Base-by-base conservation (phyloP, 2,797 vertebrate species). In the Geotrypetes seraphini region DNA sequence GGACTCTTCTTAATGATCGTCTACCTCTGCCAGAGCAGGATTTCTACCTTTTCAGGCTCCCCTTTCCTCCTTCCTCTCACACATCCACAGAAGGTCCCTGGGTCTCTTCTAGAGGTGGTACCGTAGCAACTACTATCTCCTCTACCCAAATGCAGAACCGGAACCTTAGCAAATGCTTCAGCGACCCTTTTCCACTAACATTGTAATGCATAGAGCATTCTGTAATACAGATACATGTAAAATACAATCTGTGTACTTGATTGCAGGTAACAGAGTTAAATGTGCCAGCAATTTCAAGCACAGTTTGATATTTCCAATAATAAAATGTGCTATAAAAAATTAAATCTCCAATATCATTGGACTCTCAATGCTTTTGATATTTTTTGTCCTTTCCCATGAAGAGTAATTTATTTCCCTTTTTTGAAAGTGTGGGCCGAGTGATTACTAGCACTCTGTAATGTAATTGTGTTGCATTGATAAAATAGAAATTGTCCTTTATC, bases 401-500 rank as follows among this genome's bases (percentile, higher is more conserved):
- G 81, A 87, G 81, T 86, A 86, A 87, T 88, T 86, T 83, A 86
- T 84, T 81, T 84, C 69, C 70, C 71, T 79, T 84, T 84, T 81
- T 80, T 33, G 19, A 78, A 87, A 94, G 90, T 95, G 90, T 93
- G 89, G 91, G 87, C 88, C 91, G 88, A 87, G 81, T 95, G 91
- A 97, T 96, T 97, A 92, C 88, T 86, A 86, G 86, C 84, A 77
- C 88, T 85, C 89, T 87, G 86, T 96, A 96, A 97, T 91, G 89
- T 92, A 92, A 96, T 98, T 98, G 91, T 79, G 81, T 86, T 79
- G 88, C 93, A 95, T 97, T 96, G 92, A 95, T 96, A 92, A 98
- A 96, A 96, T 92, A 95, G 87, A 95, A 97, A 97, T 95, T 93
- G 92, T 97, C 89, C 90, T 97, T 93, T 92, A 92, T 94, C 89